phyloP scores from a whole-genome alignment of 2,113 vertebrate genomes.

The Corapipo altera region DNA sequence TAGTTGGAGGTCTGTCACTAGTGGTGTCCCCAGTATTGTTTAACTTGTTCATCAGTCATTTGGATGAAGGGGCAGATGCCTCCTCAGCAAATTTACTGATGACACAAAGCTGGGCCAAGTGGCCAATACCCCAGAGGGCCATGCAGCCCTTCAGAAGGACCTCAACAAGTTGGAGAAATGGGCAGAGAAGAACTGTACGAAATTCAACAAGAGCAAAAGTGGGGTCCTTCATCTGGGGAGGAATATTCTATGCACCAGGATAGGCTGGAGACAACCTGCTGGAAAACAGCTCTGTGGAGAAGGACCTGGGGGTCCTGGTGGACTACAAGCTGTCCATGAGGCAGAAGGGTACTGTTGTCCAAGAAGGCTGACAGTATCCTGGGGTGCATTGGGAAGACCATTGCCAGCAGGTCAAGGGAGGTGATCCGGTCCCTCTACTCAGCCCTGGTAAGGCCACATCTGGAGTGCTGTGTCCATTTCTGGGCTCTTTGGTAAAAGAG shows the following conservation, averaged over 20 bases:
- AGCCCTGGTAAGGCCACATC: not conserved
- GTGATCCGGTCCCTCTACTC: not conserved
- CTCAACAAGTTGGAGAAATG: fast-evolving
- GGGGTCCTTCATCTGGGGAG: not conserved
- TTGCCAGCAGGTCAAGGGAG: not conserved
- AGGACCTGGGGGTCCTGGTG: not conserved
- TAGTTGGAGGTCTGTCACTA: not conserved
- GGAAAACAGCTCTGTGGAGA: not conserved
- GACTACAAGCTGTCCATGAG: not conserved
- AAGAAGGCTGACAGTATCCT: not conserved
- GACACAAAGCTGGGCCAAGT: not conserved
- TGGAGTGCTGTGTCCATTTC: not conserved
- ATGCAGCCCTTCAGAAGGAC: not conserved
- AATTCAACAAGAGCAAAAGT: not conserved
- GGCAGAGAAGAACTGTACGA: not conserved
- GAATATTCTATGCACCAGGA: not conserved
- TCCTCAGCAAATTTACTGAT: not conserved
- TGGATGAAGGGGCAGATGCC: not conserved
- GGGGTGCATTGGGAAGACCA: not conserved
- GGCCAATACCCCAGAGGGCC: fast-evolving
- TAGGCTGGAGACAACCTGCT: not conserved
- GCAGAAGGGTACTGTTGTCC: not conserved
- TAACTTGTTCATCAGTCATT: not conserved
- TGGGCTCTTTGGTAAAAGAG: not conserved
- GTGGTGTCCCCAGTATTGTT: not conserved